Evolutionary conservation across 2,113 vertebrate genomes (phyloP).

Genomic region (Micromys minutus): DNA sequence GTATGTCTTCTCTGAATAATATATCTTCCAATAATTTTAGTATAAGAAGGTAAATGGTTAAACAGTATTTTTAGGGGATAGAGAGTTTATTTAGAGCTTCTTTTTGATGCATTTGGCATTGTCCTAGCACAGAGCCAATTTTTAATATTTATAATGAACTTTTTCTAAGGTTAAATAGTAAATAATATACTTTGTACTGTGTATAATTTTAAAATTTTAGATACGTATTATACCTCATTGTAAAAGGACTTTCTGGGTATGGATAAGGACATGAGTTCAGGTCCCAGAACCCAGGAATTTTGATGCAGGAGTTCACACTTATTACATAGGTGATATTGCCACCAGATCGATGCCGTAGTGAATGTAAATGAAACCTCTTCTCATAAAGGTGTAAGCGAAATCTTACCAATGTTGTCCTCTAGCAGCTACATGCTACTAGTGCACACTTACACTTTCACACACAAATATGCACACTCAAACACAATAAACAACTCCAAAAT

Average conservation of each 20-base stretch:
- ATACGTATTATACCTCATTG: not conserved
- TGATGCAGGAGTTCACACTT: too few species aligned
- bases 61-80: not conserved
- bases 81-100: not conserved
- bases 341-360: too few species aligned
- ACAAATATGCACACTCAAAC: not conserved
- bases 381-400: not conserved
- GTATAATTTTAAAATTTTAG: not conserved
- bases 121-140: not conserved
- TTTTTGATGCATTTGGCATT: not conserved
- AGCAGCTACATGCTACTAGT: not conserved
- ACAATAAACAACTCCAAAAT: not conserved
- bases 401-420: not conserved
- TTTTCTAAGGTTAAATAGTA: not conserved
- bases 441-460: too few species aligned
- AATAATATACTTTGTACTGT: not conserved
- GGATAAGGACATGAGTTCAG: not conserved
- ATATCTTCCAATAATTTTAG: not conserved
- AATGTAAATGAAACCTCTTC: not conserved
- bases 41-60: not conserved
- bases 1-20: not conserved
- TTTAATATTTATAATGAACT: not conserved
- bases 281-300: not conserved
- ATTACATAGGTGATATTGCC: not conserved
- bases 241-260: not conserved